Base-by-base conservation (phyloP, 2,888 invertebrate species). In the Callyntrura sp. region DNA sequence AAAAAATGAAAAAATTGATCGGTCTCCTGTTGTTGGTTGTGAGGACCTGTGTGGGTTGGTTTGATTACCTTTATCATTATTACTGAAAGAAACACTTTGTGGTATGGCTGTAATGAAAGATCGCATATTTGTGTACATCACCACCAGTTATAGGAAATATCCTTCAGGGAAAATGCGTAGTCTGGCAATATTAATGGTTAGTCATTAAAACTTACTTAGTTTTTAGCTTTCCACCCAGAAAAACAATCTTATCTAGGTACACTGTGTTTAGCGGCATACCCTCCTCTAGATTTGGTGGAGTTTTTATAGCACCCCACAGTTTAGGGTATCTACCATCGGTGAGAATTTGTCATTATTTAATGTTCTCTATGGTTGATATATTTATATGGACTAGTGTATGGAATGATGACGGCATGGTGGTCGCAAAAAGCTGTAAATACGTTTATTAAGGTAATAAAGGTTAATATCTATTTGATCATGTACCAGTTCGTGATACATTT, bases 361-460 rank as follows among this genome's bases (percentile, higher is more conserved):
- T 73, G 45, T 23, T 12, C 23, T 12, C 5, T 5, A 45, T 51
- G 28, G 65, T 65, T 25, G 73, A 12, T 48, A 48, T 35, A 35
- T 35, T 4, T 48, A 48, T 35, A 35, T 35, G 45, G 45, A 20
- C 14, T 73, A 43, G n/a, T 17, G n/a, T 43, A 48, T 20, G 73
- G 20, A 20, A 48, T 73, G 73, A 28, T 57, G 55, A 12, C 28
- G 55, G 78, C 28, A 28, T 57, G 55, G 20, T 57, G 55, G 78
- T 57, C 28, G 28, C 5, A 45, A 78, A 76, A 78, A 78, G 55
- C 78, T 78, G 78, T 78, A 82, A 65, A 82, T 65, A 65, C 65
- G 73, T 76, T 85, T 85, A 85, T 85, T 85, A 85, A 45, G 45
- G 85, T 60, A 73, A 70, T 85, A 85, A 85, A 76, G 60, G 55